phyloP scores from a whole-genome alignment of 1,140 invertebrate genomes.

The Drosophila bifasciata region DNA sequence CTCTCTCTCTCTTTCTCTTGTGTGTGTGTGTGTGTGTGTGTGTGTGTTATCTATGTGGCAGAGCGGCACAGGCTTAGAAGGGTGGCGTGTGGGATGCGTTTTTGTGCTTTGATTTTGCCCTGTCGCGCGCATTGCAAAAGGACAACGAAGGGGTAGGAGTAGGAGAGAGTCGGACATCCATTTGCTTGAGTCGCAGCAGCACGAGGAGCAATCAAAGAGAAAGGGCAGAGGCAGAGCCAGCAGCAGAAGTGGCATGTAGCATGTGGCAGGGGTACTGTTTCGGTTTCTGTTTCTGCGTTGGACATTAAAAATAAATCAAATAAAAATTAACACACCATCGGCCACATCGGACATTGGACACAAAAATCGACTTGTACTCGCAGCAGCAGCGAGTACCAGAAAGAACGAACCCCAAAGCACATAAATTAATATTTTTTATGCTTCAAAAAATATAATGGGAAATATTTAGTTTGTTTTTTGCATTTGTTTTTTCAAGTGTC shows the following conservation, averaged over 20 bases:
- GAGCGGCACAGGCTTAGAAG: slow-evolving; percentile 18
- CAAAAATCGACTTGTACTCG: no score
- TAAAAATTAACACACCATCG: slow-evolving; percentile 68
- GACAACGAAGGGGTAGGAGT: slow-evolving; percentile 24
- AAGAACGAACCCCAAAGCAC: slow-evolving; percentile 29
- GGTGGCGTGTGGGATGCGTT: slow-evolving; percentile 51
- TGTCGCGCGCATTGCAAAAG: slow-evolving; percentile 72
- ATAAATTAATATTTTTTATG: slow-evolving; percentile 68
- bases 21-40: neutral
- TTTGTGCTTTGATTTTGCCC: slow-evolving; percentile 73
- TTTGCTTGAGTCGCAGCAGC: slow-evolving; percentile 49
- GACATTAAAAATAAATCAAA: slow-evolving; percentile 81
- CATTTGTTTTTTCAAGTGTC: no score
- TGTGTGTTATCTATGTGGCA: slow-evolving; percentile 30
- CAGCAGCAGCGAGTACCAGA: neutral
- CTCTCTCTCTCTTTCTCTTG: neutral
- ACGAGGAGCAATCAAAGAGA: slow-evolving; percentile 2
- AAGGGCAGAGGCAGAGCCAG: neutral
- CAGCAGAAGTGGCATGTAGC: no score
- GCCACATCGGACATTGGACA: neutral
- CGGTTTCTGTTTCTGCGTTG: slow-evolving; percentile 30
- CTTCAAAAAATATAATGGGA: slow-evolving; percentile 35
- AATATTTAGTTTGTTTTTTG: slow-evolving; percentile 27
- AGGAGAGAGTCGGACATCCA: slow-evolving; percentile 26
- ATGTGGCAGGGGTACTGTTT: neutral